phyloP scores from a whole-genome alignment of 2,888 invertebrate species.

The Gastracanthus pulcherrimus region DNA sequence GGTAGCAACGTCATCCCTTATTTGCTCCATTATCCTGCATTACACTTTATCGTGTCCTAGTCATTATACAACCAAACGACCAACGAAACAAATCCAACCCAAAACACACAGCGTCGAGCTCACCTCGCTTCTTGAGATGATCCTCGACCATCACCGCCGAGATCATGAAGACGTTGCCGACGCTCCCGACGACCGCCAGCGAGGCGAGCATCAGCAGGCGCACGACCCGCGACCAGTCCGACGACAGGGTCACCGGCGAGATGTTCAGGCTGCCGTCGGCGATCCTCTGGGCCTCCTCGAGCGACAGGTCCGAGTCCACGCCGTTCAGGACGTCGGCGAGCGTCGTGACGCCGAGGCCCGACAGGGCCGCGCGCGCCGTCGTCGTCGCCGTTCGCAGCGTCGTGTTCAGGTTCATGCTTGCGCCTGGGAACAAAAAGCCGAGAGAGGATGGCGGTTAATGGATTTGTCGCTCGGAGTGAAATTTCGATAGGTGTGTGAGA shows the following conservation, averaged over 20 bases:
- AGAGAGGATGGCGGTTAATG: neutral
- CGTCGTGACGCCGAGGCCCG: slow-evolving; percentile 55
- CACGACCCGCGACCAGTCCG: slow-evolving; percentile 85
- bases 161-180: slow-evolving; percentile 88
- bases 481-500: too few relatives aligned
- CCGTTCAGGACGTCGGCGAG: slow-evolving; percentile 28
- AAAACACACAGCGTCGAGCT: slow-evolving; percentile 55
- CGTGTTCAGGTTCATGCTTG: slow-evolving; percentile 49
- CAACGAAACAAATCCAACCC: neutral
- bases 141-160: slow-evolving; percentile 87
- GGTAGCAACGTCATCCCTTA: too few relatives aligned
- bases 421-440: neutral
- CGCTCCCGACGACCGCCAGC: slow-evolving; percentile 83
- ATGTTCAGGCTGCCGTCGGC: slow-evolving; percentile 73
- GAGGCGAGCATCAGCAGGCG: slow-evolving; percentile 83
- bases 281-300: slow-evolving; percentile 20
- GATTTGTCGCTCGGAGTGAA: too few relatives aligned
- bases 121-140: slow-evolving; percentile 84
- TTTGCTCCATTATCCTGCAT: too few relatives aligned
- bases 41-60: too few relatives aligned
- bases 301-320: slow-evolving; percentile 12
- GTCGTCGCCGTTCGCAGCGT: slow-evolving; percentile 60
- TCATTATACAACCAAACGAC: too few relatives aligned
- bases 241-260: slow-evolving; percentile 83
- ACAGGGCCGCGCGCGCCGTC: slow-evolving; percentile 60